Evolutionary conservation across 2,888 invertebrate genomes (phyloP).

Genomic region (Nomada flava): DNA sequence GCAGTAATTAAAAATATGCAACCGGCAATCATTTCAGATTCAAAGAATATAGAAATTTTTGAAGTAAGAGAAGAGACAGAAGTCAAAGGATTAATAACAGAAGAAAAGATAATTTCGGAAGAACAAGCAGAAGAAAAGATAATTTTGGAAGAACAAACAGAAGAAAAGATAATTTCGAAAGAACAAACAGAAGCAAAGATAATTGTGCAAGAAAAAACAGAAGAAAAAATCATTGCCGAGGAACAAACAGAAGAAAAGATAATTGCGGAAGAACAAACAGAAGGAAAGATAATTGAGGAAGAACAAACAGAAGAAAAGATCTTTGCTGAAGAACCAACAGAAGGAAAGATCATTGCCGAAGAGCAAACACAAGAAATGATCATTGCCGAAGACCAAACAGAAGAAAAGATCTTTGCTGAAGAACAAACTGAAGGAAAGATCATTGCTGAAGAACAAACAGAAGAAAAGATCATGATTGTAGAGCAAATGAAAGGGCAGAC

Average conservation of each 20-base stretch:
- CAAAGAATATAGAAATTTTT: not conserved
- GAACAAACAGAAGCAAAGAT: not conserved
- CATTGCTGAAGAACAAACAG: not conserved
- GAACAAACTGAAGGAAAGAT: not conserved
- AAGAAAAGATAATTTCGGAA: not conserved
- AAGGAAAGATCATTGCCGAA: not conserved
- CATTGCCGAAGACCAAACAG: not conserved
- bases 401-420: not conserved
- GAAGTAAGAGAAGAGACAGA: not conserved
- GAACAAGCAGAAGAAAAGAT: not conserved
- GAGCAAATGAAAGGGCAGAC: not conserved
- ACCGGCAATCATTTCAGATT: constrained; percentile 5
- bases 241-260: not conserved
- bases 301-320: not conserved
- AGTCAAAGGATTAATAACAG: not conserved
- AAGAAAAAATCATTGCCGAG: too few relatives aligned
- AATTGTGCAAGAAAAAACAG: not conserved
- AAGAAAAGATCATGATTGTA: not conserved
- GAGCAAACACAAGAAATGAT: not conserved
- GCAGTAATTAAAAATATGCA: not conserved
- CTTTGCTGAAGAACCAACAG: not conserved
- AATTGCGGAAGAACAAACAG: not conserved
- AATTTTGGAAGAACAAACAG: not conserved
- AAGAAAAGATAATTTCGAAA: not conserved
- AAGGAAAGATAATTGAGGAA: not conserved